Evolutionary conservation across 2,113 vertebrate species (phyloP).

Genomic region (Dermatemys mawii): DNA sequence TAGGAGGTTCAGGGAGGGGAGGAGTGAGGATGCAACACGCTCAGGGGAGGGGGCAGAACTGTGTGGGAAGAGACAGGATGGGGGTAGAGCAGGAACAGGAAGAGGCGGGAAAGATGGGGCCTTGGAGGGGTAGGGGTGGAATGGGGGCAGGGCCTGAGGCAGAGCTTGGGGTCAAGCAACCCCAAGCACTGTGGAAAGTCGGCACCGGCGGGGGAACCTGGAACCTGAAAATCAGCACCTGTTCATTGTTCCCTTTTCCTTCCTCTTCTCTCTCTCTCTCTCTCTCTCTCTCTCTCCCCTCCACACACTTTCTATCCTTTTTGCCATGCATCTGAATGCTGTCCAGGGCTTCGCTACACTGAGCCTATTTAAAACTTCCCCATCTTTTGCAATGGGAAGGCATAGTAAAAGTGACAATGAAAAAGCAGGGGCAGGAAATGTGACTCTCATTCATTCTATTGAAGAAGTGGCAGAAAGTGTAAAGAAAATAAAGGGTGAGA

Average conservation of each 20-base stretch:
- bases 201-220: too few relatives aligned
- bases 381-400: background rate
- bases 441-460: background rate
- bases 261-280: background rate
- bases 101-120: too few relatives aligned
- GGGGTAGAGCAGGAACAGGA: too few relatives aligned
- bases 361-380: background rate
- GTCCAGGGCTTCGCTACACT: background rate
- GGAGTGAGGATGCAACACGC: too few relatives aligned
- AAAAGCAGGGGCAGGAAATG: background rate
- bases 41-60: too few relatives aligned
- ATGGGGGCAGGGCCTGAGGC: too few relatives aligned
- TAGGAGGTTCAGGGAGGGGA: background rate
- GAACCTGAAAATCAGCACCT: too few relatives aligned
- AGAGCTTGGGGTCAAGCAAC: too few relatives aligned
- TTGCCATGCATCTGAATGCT: too few relatives aligned
- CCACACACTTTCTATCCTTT: background rate
- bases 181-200: too few relatives aligned
- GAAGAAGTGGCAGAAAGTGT: background rate
- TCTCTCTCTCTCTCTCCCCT: background rate
- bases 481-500: background rate
- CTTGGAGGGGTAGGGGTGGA: too few relatives aligned
- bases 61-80: too few relatives aligned
- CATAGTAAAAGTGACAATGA: background rate
- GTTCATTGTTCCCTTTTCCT: background rate